Conservation (phyloP, 1,140 invertebrate genomes). For the Macrobrachium nipponense region DNA sequence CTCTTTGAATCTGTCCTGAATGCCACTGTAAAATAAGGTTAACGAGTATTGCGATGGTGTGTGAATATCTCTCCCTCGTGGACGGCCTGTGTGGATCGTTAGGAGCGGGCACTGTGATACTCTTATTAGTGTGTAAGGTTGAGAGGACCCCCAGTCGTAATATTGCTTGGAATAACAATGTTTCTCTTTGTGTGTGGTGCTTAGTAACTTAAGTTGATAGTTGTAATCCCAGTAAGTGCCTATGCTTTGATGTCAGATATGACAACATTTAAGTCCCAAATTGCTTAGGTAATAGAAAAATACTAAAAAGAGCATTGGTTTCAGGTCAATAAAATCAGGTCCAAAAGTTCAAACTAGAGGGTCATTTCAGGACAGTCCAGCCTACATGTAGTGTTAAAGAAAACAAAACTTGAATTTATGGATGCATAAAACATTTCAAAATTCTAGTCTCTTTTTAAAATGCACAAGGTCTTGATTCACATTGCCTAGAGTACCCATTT, state of each 20-base stretch:
- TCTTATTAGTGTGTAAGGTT: conserved; percentile 59
- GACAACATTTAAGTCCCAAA: conserved; percentile 27
- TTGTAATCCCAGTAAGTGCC: conserved; percentile 59
- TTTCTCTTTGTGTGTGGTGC: conserved; percentile 61
- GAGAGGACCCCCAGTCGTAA: conserved; percentile 33
- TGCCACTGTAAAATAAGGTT: conserved; percentile 54
- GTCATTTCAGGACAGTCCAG: conserved; percentile 53
- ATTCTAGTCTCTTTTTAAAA: conserved; percentile 41
- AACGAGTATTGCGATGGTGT: conserved; percentile 40
- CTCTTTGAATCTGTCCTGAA: conserved; percentile 55
- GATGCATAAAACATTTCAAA: conserved; percentile 30
- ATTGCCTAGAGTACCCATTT: no score
- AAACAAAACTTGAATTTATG: neutral
- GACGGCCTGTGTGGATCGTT: conserved; percentile 54
- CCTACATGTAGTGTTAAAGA: conserved; percentile 1
- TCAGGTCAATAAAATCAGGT: conserved; percentile 43
- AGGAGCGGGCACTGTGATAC: conserved; percentile 52
- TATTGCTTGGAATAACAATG: conserved; percentile 48
- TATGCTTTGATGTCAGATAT: conserved; percentile 45
- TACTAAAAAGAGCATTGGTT: conserved; percentile 53
- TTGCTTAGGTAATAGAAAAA: conserved; percentile 31
- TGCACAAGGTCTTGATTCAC: conserved; percentile 3
- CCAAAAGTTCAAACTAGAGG: conserved; percentile 43
- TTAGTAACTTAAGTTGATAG: conserved; percentile 59
- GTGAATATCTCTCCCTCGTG: conserved; percentile 43